Percentiles rank a stretch among this genome's conserved stretches.
Evolutionary conservation across 2,113 vertebrate species (phyloP).

Genomic region (Smithornis capensis): DNA sequence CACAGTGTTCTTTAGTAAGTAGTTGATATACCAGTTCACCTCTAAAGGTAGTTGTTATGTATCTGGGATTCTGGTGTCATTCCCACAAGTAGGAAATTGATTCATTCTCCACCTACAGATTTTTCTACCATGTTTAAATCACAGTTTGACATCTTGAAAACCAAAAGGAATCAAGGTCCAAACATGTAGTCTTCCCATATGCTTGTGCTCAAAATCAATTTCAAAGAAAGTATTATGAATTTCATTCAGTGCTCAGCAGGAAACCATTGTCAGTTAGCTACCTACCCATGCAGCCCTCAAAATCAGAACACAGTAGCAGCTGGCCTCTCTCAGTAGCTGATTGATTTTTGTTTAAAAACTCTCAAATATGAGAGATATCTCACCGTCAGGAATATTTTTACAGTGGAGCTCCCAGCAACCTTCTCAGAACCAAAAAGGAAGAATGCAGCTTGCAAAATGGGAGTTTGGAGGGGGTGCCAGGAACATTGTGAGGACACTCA

Average conservation of each 20-base stretch:
- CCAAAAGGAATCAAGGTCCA: not conserved
- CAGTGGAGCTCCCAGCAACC: not conserved
- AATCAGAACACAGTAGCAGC: not conserved
- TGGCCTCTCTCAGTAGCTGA: not conserved
- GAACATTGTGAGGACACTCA: not conserved
- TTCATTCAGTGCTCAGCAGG: not conserved
- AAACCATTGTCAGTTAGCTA: not conserved
- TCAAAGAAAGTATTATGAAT: not conserved
- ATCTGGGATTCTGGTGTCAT: not conserved
- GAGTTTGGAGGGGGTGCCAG: not conserved
- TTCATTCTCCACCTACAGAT: not conserved
- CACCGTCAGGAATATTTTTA: not conserved
- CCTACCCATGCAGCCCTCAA: not conserved
- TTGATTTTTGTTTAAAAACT: not conserved
- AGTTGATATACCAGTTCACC: not conserved
- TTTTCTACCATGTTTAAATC: not conserved
- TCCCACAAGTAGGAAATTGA: conserved; percentile 12
- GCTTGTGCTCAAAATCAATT: not conserved
- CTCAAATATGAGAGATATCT: not conserved
- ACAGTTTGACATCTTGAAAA: not conserved
- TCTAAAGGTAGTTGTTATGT: not conserved
- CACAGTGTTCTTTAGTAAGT: not conserved
- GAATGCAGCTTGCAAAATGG: not conserved
- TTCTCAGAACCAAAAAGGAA: not conserved
- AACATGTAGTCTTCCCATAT: not conserved